Percentiles rank a stretch among this genome's conserved stretches.
Conservation (phyloP, 53 echinoderm and acorn worm species). For the Holothuria scabra region DNA sequence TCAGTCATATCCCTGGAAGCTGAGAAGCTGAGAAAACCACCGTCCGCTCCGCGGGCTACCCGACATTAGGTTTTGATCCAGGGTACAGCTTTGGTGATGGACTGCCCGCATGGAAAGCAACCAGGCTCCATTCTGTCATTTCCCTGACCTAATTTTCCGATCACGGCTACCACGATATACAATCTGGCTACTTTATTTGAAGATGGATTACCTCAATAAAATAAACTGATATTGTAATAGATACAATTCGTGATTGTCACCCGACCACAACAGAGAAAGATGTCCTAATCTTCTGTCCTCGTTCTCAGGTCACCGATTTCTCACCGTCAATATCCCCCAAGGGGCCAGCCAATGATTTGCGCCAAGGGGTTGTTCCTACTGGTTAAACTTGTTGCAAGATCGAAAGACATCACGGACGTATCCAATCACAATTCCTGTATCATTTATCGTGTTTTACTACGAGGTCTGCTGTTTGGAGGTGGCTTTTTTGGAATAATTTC, state of each 20-base stretch:
- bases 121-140: neutral
- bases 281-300: neutral
- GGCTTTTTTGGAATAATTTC: no score
- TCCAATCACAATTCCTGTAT: no score
- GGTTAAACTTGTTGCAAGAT: neutral
- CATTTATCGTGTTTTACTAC: neutral
- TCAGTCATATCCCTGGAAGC: no score
- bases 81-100: neutral
- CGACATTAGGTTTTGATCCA: no score
- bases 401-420: no score
- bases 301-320: conserved; percentile 23
- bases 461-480: no score
- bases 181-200: neutral
- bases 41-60: no score
- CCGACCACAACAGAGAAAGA: conserved; percentile 11
- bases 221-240: conserved; percentile 41
- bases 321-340: neutral
- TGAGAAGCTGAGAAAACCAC: no score
- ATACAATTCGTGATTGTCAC: conserved; percentile 8
- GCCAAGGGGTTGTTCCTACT: conserved; percentile 35
- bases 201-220: conserved; percentile 15
- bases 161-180: neutral
- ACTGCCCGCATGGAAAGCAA: neutral
- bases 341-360: conserved; percentile 12
- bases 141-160: neutral